Conservation (phyloP, 2,113 vertebrate genomes). For the Psittacula cyanocephala region DNA sequence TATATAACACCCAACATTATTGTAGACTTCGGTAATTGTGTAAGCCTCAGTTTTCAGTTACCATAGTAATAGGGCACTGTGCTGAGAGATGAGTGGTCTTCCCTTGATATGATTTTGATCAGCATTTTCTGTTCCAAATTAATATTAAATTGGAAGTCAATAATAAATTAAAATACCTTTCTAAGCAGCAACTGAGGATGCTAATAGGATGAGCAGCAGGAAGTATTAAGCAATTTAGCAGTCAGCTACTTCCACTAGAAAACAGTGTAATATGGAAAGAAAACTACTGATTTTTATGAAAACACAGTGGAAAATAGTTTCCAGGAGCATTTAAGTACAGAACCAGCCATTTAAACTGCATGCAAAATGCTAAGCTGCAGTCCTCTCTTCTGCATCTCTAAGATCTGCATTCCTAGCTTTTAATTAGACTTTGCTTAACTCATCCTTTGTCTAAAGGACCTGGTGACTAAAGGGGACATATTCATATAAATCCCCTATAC, state of each 20-base stretch:
- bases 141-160: constrained; percentile 52
- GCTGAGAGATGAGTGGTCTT: not conserved
- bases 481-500: not conserved
- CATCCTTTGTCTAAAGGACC: not conserved
- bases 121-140: constrained; percentile 34
- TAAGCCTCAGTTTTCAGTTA: constrained; percentile 1
- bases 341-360: not conserved
- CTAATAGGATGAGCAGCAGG: not conserved
- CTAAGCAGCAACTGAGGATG: not conserved
- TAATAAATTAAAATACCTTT: constrained; percentile 35
- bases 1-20: not conserved
- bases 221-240: not conserved
- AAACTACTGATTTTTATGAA: not conserved
- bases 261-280: not conserved
- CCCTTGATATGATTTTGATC: constrained; percentile 23
- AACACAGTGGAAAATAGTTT: not conserved
- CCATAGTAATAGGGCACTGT: constrained; percentile 18
- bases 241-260: not conserved
- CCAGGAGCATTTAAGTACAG: not conserved
- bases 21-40: not conserved
- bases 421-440: not conserved
- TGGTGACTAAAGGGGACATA: not conserved
- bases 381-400: not conserved
- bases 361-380: not conserved
- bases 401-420: not conserved